Evolutionary conservation across 2,113 vertebrate genomes (phyloP).

Genomic region (Symphodus melops): DNA sequence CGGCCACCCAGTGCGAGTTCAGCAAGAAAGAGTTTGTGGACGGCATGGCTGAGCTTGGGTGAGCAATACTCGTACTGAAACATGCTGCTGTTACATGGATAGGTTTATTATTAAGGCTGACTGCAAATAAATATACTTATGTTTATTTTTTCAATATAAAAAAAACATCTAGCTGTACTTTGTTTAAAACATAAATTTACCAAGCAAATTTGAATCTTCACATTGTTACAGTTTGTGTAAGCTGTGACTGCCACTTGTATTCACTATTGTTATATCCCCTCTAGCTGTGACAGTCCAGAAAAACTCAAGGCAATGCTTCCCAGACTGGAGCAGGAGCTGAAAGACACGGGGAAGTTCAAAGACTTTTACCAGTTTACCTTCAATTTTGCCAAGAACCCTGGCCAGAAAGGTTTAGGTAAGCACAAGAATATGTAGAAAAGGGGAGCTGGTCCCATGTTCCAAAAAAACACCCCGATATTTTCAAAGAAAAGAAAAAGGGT

Average conservation of each 20-base stretch:
- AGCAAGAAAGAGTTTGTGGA: constrained; percentile 96
- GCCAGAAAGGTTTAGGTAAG: constrained; percentile 97
- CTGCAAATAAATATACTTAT: not conserved
- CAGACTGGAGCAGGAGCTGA: constrained; percentile 92
- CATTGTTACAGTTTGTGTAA: not conserved
- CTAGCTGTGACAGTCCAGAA: constrained; percentile 93
- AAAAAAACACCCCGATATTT: not conserved
- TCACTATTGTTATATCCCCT: constrained; percentile 39
- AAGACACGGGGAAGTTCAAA: constrained; percentile 93
- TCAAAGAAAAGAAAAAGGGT: too few species aligned
- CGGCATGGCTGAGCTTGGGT: constrained; percentile 95
- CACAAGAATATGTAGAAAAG: not conserved
- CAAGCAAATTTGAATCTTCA: too few species aligned
- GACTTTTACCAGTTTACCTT: constrained; percentile 98
- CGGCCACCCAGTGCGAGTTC: constrained; percentile 97
- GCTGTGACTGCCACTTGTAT: not conserved
- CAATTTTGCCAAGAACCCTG: constrained; percentile 96
- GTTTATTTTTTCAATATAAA: not conserved
- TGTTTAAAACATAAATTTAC: too few species aligned
- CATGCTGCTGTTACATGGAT: not conserved
- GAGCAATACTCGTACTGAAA: constrained; percentile 60
- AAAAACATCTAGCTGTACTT: not conserved
- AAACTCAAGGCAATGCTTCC: constrained; percentile 91
- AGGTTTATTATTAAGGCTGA: not conserved
- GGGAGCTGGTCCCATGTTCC: not conserved